A percentile compares a stretch with the other conserved stretches of the same genome.
Evolutionary conservation across 2,113 vertebrate genomes (phyloP).

Genomic region (Spheniscus mendiculus): DNA sequence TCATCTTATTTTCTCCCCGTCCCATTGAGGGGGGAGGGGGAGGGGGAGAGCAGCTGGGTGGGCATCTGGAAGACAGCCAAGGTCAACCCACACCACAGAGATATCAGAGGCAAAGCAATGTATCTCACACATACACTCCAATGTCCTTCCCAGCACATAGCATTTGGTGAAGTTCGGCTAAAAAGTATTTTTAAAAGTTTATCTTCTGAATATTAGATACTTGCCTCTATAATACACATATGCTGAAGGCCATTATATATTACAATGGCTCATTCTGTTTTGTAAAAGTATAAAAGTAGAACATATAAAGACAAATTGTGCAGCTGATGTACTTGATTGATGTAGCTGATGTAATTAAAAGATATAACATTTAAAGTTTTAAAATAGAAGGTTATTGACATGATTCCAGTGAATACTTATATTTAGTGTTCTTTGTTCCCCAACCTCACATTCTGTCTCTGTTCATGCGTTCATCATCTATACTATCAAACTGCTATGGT

Average conservation of each 20-base stretch:
- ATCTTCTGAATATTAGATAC: neutral
- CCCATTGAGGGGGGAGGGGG: neutral
- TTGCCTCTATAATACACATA: neutral
- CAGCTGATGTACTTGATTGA: neutral
- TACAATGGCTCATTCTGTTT: neutral
- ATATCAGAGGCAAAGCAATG: neutral
- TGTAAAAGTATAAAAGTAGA: neutral
- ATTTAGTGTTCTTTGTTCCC: neutral
- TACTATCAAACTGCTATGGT: neutral
- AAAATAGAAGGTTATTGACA: neutral
- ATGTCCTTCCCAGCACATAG: neutral
- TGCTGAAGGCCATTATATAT: neutral
- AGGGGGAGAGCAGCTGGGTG: neutral
- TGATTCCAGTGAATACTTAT: neutral
- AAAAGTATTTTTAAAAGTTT: neutral
- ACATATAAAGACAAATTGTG: neutral
- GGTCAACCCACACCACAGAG: neutral
- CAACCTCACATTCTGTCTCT: neutral
- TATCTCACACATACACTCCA: neutral
- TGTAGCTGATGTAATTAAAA: neutral
- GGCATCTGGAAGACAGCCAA: too few relatives aligned
- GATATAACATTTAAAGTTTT: neutral
- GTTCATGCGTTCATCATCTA: neutral
- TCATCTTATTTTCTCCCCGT: neutral
- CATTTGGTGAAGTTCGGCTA: neutral